Evolutionary conservation across 2,888 invertebrate species (phyloP).

Genomic region (Nectonema munidae): DNA sequence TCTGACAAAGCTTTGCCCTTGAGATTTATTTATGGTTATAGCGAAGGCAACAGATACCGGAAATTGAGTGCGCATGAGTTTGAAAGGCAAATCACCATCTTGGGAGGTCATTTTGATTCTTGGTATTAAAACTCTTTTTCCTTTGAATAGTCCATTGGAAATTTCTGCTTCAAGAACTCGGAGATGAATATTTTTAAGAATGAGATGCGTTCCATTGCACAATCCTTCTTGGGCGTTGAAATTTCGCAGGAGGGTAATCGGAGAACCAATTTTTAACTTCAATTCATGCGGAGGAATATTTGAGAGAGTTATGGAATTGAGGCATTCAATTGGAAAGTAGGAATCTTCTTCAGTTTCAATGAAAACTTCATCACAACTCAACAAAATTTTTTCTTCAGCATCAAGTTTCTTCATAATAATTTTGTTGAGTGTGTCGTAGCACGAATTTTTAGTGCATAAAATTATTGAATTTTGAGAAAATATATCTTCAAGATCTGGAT

Average conservation of each 20-base stretch:
- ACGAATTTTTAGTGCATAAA: no score
- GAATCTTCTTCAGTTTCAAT: not conserved
- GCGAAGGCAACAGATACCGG: not conserved
- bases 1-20: not conserved
- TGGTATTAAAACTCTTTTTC: not conserved
- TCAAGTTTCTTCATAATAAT: not conserved
- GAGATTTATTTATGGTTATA: constrained; percentile 1
- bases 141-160: not conserved
- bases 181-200: not conserved
- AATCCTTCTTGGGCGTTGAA: constrained; percentile 18
- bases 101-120: not conserved
- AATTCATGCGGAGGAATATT: constrained; percentile 18
- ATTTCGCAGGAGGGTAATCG: constrained; percentile 19
- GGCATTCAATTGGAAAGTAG: constrained; percentile 18
- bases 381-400: not conserved
- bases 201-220: constrained; percentile 19
- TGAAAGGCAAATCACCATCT: constrained; percentile 7
- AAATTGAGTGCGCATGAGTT: constrained; percentile 6
- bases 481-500: no score
- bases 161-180: not conserved
- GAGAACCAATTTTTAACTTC: constrained; percentile 18
- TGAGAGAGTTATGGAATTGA: constrained; percentile 18
- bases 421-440: not conserved
- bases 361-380: not conserved
- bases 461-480: no score